Base-by-base conservation (phyloP, 2,797 vertebrate species). In the Anguilla marmorata region DNA sequence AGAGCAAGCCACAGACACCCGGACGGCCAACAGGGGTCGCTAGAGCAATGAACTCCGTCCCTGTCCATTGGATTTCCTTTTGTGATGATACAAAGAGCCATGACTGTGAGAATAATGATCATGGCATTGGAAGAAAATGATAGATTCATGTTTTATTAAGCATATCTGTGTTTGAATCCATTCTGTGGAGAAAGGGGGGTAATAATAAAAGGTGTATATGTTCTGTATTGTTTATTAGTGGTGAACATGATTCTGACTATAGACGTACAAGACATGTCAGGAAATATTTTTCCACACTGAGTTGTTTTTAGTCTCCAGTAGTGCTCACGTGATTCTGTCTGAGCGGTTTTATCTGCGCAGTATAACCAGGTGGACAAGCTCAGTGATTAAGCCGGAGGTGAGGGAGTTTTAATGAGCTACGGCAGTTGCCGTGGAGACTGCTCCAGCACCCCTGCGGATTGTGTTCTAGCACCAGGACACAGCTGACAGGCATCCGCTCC, bases 371-470 rank as follows among this genome's bases (percentile, higher is more conserved):
- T 54, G 50, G 52, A 33, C 27, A n/a, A 52, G 14, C 52, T 33
- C 50, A 33, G 83, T 33, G 83, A 84, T 84, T 56, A 84, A 84
- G 83, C 11, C 83, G 69, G 19, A 86, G 83, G 50, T 84, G 50
- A 33, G 52, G 83, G 83, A 33, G 50, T 30, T 86, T 63, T 69
- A 87, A 84, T 37, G 58, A 87, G 86, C 79, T 69, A 11, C 58
- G 27, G 24, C 45, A 5, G 79, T 87, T 69, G 41, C 45, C 12
- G 11, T 63, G 41, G 86, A 80, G 86, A 84, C 45, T 16, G 14
- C 83, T 16, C 50, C n/a, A n/a, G 21, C 9, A 9, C 45, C 56
- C 45, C 41, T 37, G 56, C 76, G 27, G 74, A n/a, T 60, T 12
- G 54, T 0, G 74, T 33, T 56, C 7, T 5, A 60, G 56, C 14